phyloP scores from a whole-genome alignment of 2,113 vertebrate species.

The Catagonus wagneri region DNA sequence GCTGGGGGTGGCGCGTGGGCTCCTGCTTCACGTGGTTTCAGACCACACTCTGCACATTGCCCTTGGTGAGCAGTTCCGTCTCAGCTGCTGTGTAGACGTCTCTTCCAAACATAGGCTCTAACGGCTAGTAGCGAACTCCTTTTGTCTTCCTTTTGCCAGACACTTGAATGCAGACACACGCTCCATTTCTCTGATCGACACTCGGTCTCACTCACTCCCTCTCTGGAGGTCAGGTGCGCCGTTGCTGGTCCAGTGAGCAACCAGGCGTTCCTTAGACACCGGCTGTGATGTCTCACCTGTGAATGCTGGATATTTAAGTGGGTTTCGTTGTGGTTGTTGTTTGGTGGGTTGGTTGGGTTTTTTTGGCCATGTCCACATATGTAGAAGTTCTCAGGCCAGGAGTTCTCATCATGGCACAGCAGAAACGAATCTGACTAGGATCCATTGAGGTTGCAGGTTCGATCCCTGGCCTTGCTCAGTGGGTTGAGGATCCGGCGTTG shows the following conservation, averaged over 20 bases:
- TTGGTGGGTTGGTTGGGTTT: no score
- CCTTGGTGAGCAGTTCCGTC: background rate
- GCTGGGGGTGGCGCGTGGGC: fast-evolving
- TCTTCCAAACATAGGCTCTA: background rate
- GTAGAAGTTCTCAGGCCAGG: no score
- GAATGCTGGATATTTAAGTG: background rate
- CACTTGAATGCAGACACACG: background rate
- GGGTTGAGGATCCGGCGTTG: no score
- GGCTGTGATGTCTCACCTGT: background rate
- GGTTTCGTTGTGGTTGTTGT: no score
- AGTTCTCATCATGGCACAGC: no score
- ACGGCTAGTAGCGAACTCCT: background rate
- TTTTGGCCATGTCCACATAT: no score
- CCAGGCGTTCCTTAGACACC: background rate
- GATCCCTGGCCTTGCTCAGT: no score
- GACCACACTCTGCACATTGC: background rate
- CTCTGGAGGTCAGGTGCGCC: background rate
- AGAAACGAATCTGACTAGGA: no score
- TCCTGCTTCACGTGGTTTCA: background rate
- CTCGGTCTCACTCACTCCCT: fast-evolving
- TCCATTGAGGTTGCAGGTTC: no score
- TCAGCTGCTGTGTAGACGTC: background rate
- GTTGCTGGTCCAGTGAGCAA: background rate
- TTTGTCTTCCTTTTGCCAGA: background rate
- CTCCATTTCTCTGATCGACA: conserved; percentile 36